Evolutionary conservation across 1,140 invertebrate species (phyloP).

Genomic region (Eurosta solidaginis): DNA sequence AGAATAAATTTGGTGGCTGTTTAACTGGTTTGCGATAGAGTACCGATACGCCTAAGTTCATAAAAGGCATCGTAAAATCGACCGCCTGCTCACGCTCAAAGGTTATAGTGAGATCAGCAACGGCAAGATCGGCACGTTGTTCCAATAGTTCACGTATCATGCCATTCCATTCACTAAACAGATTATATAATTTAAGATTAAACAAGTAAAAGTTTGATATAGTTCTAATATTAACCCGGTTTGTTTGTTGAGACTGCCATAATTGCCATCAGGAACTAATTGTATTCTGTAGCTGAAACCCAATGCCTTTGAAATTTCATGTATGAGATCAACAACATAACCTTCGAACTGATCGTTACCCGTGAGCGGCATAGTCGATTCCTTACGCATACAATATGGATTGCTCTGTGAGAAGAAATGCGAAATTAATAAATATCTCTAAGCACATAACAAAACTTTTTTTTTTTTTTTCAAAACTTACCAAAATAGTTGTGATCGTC

Average conservation of each 20-base stretch:
- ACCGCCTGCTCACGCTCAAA: conserved; percentile 85
- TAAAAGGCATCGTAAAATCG: conserved; percentile 95
- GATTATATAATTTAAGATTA: background rate
- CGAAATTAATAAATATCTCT: background rate
- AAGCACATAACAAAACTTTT: background rate
- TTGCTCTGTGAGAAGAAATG: conserved; percentile 70
- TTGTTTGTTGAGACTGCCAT: conserved; percentile 77
- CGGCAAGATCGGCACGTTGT: conserved; percentile 88
- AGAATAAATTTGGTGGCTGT: conserved; percentile 89
- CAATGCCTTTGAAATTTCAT: conserved; percentile 84
- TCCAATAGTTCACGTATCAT: conserved; percentile 91
- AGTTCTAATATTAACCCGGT: conserved; percentile 59
- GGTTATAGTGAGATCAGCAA: conserved; percentile 92
- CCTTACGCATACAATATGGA: conserved; percentile 89
- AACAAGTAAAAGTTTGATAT: background rate
- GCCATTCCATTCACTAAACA: conserved; percentile 87
- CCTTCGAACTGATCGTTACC: conserved; percentile 90
- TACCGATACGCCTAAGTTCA: conserved; percentile 93
- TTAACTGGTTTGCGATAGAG: conserved; percentile 90
- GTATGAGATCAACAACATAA: conserved; percentile 84
- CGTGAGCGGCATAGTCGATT: conserved; percentile 75
- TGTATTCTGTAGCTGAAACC: conserved; percentile 90
- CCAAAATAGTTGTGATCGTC: conserved; percentile 88
- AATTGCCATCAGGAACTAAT: conserved; percentile 79
- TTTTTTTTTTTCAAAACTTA: conserved; percentile 62